Base-by-base conservation (phyloP, 2,113 vertebrate genomes). In the Stercorarius parasiticus region DNA sequence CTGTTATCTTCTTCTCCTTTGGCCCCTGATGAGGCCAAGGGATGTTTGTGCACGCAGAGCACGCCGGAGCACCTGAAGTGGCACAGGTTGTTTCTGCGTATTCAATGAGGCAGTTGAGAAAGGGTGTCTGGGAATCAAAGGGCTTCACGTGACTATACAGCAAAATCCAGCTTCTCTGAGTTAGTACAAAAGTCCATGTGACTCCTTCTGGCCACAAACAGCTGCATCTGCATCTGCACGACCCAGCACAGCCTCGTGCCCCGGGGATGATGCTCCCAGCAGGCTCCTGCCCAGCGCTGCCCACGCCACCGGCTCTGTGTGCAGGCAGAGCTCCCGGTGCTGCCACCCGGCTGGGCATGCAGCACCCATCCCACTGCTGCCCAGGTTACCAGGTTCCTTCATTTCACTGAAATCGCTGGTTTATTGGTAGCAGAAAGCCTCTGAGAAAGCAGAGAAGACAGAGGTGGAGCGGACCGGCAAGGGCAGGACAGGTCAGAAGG, bases 261-360 rank as follows among this genome's bases (percentile, higher is more conserved):
- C 34, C 45, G 55, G 21, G 0, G 0, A 42, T 50, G 56, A 38
- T 34, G 17, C 34, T 74, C 65, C 1, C 3, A 43, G 45, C 1
- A 1, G 26, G 38, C 43, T 81, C 13, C 53, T 66, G 58, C 21
- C 42, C 4, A 0, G 43, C n/a, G n/a, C 56, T 91, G 53, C 36
- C 70, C 59, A 20, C 3, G 5, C 36, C 9, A 6, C 15, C 4
- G 1, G 7, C 32, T 23, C 40, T 2, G 0, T 0, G 1, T 27
- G 21, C 76, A 61, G 27, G 58, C 64, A 86, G 36, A 65, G 4
- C 30, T 61, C 21, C 32, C 0, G 1, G 58, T 69, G 27, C 49
- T 83, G 42, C 56, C 30, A 47, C 25, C 27, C 0, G 0, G 20
- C 47, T 77, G 66, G 42, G 69, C 32, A 66, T 16, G 26, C 23